A percentile compares a stretch with the other conserved stretches of the same genome.
These are phyloP conservation scores for Cryptosula pallasiana DNA, from an alignment of 2,888 invertebrate genomes.

Conservation along the genomic window DNA sequence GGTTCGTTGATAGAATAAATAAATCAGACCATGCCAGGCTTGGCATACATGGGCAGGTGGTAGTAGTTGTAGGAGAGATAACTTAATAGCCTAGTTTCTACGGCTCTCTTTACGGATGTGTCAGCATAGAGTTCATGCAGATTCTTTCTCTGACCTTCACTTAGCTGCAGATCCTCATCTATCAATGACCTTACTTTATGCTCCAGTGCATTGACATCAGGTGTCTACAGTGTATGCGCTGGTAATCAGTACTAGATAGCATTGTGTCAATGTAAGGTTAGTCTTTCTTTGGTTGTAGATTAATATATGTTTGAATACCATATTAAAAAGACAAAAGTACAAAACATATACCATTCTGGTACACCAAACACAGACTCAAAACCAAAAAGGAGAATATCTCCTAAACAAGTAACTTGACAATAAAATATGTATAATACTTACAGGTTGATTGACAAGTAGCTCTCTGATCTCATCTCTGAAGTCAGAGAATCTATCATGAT, in stretches of 20 bases:
- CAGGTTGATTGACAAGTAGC: constrained; percentile 45
- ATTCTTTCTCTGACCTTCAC: constrained; percentile 36
- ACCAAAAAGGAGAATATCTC: too few species aligned
- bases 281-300: too few species aligned
- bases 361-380: too few species aligned
- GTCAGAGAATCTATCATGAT: constrained; percentile 52
- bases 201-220: constrained; percentile 27
- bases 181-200: constrained; percentile 35
- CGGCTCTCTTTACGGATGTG: constrained; percentile 44
- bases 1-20: too few species aligned
- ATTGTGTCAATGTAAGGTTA: constrained; percentile 30
- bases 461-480: constrained; percentile 52
- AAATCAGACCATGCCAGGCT: constrained; percentile 26
- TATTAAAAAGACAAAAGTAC: too few species aligned
- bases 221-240: constrained; percentile 27
- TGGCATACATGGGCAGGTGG: constrained; percentile 54
- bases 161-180: constrained; percentile 48
- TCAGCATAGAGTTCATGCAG: constrained; percentile 38
- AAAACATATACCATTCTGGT: too few species aligned
- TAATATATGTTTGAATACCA: too few species aligned
- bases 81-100: constrained; percentile 49
- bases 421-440: constrained; percentile 31
- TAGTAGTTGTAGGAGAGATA: constrained; percentile 48
- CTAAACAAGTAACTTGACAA: too few species aligned
- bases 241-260: too few species aligned